Evolutionary conservation across 2,888 invertebrate species (phyloP).

Genomic region (Conops quadrifasciatus): DNA sequence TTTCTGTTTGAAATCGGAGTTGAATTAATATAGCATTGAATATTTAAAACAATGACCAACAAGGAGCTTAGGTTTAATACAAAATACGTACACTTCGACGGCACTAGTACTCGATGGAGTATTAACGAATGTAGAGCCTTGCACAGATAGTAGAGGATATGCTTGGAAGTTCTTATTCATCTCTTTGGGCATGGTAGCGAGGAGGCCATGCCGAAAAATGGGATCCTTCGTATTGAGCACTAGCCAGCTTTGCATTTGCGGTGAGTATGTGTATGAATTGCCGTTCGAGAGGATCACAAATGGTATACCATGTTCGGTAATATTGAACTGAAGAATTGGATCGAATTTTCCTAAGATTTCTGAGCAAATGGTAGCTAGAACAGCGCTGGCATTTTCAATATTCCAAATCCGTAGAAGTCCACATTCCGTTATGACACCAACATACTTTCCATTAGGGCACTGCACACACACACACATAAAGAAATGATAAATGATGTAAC

Average conservation of each 20-base stretch:
- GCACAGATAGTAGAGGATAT: slow-evolving; percentile 62
- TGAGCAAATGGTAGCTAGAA: slow-evolving; percentile 57
- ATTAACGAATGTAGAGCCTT: slow-evolving; percentile 55
- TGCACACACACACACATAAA: slow-evolving; percentile 39
- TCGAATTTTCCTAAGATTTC: slow-evolving; percentile 63
- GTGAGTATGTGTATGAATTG: slow-evolving; percentile 83
- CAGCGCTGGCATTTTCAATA: slow-evolving; percentile 50
- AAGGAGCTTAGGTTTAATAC: not conserved
- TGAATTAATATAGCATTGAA: too few relatives aligned
- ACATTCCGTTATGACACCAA: slow-evolving; percentile 63
- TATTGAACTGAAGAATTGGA: slow-evolving; percentile 70
- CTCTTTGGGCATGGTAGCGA: slow-evolving; percentile 63
- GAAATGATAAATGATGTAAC: not conserved
- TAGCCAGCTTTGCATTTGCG: slow-evolving; percentile 78
- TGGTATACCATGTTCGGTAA: slow-evolving; percentile 79
- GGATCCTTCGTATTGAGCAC: slow-evolving; percentile 69
- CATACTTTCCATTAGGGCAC: slow-evolving; percentile 60
- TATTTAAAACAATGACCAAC: slow-evolving; percentile 17
- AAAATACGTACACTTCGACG: slow-evolving; percentile 50
- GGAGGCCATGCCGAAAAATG: slow-evolving; percentile 66
- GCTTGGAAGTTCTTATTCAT: slow-evolving; percentile 57
- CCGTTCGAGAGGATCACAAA: slow-evolving; percentile 86
- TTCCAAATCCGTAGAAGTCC: slow-evolving; percentile 63
- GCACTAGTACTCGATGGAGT: slow-evolving; percentile 52
- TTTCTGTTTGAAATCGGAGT: too few relatives aligned